These are phyloP conservation scores for Pseudococcus jackbeardsleyi DNA, from an alignment of 2,888 invertebrate species.

Conservation along the genomic window DNA sequence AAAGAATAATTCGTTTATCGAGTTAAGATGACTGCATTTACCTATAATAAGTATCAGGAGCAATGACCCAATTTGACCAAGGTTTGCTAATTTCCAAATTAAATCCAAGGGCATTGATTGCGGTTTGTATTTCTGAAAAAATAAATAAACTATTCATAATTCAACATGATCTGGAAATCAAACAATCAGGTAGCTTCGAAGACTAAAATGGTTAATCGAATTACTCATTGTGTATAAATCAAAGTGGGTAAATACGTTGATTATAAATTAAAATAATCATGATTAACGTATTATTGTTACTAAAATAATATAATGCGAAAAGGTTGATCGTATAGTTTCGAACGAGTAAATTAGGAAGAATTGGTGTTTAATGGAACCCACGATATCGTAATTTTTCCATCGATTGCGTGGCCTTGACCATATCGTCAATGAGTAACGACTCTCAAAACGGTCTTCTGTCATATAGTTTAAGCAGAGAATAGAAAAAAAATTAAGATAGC, in stretches of 20 bases:
- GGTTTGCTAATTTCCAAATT: slow-evolving; percentile 46
- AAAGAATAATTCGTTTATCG: no score
- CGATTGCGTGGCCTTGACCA: background rate
- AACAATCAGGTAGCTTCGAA: slow-evolving; percentile 20
- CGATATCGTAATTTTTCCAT: background rate
- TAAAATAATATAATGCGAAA: background rate
- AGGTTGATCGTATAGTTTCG: background rate
- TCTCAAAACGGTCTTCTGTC: no score
- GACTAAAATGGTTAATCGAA: slow-evolving; percentile 13
- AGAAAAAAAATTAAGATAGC: no score
- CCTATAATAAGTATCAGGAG: background rate
- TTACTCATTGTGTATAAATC: slow-evolving; percentile 1
- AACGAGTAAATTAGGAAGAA: background rate
- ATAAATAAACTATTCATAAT: slow-evolving; percentile 6
- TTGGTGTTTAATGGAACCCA: background rate
- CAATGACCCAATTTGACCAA: slow-evolving; percentile 50
- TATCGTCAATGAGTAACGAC: background rate
- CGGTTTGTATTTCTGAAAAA: slow-evolving; percentile 40
- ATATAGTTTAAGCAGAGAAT: no score
- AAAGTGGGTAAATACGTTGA: slow-evolving; percentile 43
- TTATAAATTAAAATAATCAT: background rate
- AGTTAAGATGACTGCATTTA: background rate
- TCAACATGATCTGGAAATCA: background rate
- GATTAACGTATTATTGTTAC: background rate
- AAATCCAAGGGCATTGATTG: slow-evolving; percentile 25